These are phyloP conservation scores for Tangara arthus DNA, from an alignment of 2,797 vertebrate genomes.

Conservation along the genomic window DNA sequence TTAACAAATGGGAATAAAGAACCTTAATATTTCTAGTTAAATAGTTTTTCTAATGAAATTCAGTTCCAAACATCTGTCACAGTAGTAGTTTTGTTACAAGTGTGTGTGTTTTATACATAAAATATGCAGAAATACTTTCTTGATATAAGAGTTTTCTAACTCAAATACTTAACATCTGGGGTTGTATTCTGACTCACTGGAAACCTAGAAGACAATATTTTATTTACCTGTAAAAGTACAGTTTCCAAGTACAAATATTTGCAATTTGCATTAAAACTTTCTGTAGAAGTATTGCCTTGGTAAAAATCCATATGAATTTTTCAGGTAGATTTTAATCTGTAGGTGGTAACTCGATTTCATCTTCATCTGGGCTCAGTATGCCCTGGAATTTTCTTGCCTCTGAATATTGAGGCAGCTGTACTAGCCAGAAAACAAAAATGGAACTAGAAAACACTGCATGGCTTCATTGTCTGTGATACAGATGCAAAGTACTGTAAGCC, in stretches of 20 bases:
- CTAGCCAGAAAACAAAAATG: neutral
- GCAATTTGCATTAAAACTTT: neutral
- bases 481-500: neutral
- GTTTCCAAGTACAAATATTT: neutral
- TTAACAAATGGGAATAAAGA: neutral
- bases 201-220: neutral
- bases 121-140: neutral
- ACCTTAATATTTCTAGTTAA: neutral
- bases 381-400: neutral
- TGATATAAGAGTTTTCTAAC: neutral
- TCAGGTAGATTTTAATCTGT: neutral
- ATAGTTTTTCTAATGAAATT: neutral
- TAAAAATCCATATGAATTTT: neutral
- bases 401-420: neutral
- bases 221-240: neutral
- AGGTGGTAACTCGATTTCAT: neutral
- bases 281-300: neutral
- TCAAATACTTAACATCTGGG: neutral
- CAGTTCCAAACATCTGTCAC: neutral
- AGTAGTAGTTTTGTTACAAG: neutral
- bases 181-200: neutral
- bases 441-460: neutral
- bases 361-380: neutral
- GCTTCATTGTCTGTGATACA: neutral
- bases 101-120: neutral